phyloP scores from a whole-genome alignment of 2,113 vertebrate genomes.

The Vombatus ursinus region DNA sequence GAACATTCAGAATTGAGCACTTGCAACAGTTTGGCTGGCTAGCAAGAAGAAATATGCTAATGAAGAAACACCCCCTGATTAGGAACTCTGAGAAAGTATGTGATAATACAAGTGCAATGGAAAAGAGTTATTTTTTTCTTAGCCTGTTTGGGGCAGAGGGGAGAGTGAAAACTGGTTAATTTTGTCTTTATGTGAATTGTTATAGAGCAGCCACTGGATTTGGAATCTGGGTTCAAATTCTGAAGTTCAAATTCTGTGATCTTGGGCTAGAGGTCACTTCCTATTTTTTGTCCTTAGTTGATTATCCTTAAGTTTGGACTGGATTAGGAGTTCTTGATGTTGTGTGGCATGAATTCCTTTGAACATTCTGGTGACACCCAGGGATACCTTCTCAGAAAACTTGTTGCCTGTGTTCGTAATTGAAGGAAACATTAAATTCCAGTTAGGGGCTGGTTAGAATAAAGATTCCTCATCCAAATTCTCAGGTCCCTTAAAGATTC shows the following conservation, averaged over 20 bases:
- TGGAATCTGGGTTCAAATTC: not conserved
- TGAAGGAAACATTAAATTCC: not conserved
- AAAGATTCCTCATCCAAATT: not conserved
- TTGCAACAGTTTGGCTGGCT: conserved; percentile 49
- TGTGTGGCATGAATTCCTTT: not conserved
- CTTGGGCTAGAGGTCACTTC: not conserved
- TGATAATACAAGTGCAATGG: not conserved
- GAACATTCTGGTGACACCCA: not conserved
- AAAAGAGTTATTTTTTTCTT: not conserved
- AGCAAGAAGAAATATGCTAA: conserved; percentile 47
- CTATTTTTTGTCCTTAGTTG: not conserved
- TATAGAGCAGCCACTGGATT: not conserved
- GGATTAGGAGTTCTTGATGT: not conserved
- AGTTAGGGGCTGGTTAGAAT: not conserved
- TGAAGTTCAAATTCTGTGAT: not conserved
- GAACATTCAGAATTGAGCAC: not conserved
- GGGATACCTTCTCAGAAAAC: not conserved
- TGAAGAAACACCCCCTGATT: not conserved
- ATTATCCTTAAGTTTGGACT: not conserved
- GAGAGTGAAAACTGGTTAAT: not conserved
- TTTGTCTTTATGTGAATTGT: not conserved
- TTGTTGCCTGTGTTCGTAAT: not conserved
- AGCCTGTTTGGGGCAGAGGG: not conserved
- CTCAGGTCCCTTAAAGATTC: not conserved
- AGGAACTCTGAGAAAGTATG: conserved; percentile 15